These are phyloP conservation scores for Tortrix viridana DNA, from an alignment of 2,888 invertebrate species.

Conservation along the genomic window DNA sequence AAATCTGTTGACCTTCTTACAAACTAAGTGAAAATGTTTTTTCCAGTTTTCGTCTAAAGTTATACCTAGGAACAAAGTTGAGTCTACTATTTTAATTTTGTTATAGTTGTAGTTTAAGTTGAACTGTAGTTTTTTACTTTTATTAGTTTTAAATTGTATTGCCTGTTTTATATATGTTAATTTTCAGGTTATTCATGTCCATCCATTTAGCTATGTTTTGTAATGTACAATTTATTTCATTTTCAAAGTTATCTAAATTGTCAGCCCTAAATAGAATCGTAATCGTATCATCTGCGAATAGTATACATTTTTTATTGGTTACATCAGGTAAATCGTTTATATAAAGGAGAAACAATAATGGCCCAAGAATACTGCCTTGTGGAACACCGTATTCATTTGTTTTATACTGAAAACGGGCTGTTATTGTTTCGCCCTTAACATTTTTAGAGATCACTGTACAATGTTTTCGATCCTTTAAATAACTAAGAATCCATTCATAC, in stretches of 20 bases:
- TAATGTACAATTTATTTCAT: background rate
- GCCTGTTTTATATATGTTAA: background rate
- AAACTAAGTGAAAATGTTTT: background rate
- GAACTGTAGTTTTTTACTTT: background rate
- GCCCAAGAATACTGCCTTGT: constrained; percentile 12
- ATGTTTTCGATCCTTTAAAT: too few relatives aligned
- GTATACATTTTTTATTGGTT: constrained; percentile 14
- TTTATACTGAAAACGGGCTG: background rate
- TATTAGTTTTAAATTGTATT: background rate
- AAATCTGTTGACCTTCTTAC: background rate
- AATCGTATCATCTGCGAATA: background rate
- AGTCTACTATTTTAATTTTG: background rate
- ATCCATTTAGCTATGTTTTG: background rate
- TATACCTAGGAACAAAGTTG: background rate
- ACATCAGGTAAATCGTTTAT: background rate
- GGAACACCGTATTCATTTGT: constrained; percentile 9
- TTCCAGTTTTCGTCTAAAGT: background rate
- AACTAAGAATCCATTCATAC: too few relatives aligned
- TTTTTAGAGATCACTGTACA: too few relatives aligned
- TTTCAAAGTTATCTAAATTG: background rate
- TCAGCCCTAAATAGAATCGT: background rate
- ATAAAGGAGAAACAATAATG: constrained; percentile 5
- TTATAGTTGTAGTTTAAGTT: background rate
- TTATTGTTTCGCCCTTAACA: too few relatives aligned
- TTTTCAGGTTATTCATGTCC: background rate